Percentiles rank a stretch among this genome's conserved stretches.
Evolutionary conservation across 2,113 vertebrate genomes (phyloP).

Genomic region (Sceloporus tristichus): DNA sequence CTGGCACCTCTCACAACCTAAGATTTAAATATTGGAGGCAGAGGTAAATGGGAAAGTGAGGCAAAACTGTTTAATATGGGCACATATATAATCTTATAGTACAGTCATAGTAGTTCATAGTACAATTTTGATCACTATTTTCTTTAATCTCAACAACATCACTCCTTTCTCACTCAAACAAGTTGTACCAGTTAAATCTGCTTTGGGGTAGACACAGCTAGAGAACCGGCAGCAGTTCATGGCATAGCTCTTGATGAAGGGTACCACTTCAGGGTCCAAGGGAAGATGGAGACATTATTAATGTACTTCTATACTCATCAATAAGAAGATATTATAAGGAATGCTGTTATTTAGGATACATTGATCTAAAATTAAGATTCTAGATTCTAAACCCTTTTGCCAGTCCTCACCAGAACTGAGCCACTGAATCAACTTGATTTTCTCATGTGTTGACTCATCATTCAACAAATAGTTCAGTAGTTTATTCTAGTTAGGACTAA

Average conservation of each 20-base stretch:
- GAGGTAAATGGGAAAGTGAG: background rate
- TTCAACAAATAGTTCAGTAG: background rate
- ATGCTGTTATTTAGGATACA: no score
- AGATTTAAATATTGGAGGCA: background rate
- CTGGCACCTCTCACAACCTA: background rate
- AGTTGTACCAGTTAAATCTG: background rate
- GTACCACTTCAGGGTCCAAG: constrained; percentile 35
- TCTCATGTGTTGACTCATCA: background rate
- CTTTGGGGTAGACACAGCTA: background rate
- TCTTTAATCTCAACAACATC: constrained; percentile 65
- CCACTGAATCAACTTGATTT: no score
- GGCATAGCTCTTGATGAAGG: background rate
- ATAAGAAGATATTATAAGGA: background rate
- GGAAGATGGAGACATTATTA: constrained; percentile 30
- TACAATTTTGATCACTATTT: constrained; percentile 61
- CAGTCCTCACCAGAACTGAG: no score
- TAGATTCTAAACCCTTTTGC: no score
- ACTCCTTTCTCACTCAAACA: constrained; percentile 41
- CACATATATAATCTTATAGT: constrained; percentile 30
- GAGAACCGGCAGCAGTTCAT: background rate
- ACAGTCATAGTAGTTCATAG: constrained; percentile 50
- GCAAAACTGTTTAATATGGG: background rate
- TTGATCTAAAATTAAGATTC: no score
- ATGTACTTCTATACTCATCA: constrained; percentile 27
- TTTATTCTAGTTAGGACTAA: background rate